These are phyloP conservation scores for Balaenoptera acutorostrata DNA, from an alignment of 2,113 vertebrate species.

Conservation along the genomic window DNA sequence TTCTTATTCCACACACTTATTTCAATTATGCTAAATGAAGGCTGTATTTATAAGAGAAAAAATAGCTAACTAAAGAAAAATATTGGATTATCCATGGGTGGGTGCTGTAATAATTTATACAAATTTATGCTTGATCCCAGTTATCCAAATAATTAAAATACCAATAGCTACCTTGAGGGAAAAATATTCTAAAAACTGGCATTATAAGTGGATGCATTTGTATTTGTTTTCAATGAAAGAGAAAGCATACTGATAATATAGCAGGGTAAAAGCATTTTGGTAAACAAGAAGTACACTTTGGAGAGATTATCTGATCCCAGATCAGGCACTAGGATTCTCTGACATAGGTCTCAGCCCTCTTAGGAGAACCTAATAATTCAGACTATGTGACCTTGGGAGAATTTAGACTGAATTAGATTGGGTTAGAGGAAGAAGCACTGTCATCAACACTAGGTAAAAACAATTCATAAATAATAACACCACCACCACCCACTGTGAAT, in stretches of 20 bases:
- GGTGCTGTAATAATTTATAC: background rate
- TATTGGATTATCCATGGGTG: background rate
- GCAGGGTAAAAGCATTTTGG: background rate
- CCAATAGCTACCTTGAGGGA: background rate
- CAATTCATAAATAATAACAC: background rate
- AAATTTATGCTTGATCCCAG: background rate
- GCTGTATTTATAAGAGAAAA: background rate
- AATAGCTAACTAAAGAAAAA: background rate
- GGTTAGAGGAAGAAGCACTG: background rate
- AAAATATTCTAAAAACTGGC: background rate
- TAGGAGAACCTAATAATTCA: background rate
- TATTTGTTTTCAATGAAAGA: background rate
- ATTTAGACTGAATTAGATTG: background rate
- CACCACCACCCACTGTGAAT: background rate
- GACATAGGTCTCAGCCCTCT: background rate
- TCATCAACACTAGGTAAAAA: background rate
- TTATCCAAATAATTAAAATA: background rate
- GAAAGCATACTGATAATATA: background rate
- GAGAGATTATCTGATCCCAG: background rate
- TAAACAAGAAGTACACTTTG: background rate
- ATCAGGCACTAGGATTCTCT: background rate
- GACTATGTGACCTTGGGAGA: background rate
- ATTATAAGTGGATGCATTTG: background rate
- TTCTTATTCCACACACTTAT: background rate
- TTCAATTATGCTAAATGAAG: slow-evolving; percentile 20